Conservation (phyloP, 37 sponge, comb jelly and placozoan species). For the Cliona cf. orientalis region DNA sequence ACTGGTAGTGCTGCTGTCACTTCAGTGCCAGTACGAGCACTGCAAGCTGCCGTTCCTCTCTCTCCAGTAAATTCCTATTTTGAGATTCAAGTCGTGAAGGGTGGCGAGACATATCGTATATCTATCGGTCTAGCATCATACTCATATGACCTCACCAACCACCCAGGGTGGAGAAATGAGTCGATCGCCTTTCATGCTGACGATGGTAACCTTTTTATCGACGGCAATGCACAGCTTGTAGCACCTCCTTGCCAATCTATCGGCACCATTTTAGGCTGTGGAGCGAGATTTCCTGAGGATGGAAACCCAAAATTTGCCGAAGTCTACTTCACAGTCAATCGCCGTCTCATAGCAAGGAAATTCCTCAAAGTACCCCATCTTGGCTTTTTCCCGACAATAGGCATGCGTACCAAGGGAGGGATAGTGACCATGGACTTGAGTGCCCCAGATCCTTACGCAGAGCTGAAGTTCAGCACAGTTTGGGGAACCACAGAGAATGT, state of each 20-base stretch:
- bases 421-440: constrained; percentile 23
- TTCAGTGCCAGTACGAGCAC: constrained; percentile 19
- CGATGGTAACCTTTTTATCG: constrained; percentile 55
- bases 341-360: constrained; percentile 31
- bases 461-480: constrained; percentile 14
- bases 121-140: constrained; percentile 70
- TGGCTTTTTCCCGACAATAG: constrained; percentile 81
- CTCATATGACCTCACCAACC: constrained; percentile 42
- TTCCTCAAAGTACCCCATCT: constrained; percentile 46
- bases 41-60: constrained; percentile 72
- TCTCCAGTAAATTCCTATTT: constrained; percentile 59
- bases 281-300: constrained; percentile 62
- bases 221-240: background rate
- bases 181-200: constrained; percentile 73
- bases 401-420: constrained; percentile 39
- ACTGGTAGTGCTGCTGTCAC: background rate
- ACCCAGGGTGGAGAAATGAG: constrained; percentile 55
- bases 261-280: constrained; percentile 67
- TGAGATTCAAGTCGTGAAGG: constrained; percentile 41
- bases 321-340: constrained; percentile 76
- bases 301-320: constrained; percentile 25
- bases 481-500: constrained; percentile 24
- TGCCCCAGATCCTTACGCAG: constrained; percentile 39
- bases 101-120: constrained; percentile 16
- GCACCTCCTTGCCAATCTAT: constrained; percentile 24